Evolutionary conservation across 2,797 vertebrate genomes (phyloP).

Genomic region (Enteromius thamalakanensis): DNA sequence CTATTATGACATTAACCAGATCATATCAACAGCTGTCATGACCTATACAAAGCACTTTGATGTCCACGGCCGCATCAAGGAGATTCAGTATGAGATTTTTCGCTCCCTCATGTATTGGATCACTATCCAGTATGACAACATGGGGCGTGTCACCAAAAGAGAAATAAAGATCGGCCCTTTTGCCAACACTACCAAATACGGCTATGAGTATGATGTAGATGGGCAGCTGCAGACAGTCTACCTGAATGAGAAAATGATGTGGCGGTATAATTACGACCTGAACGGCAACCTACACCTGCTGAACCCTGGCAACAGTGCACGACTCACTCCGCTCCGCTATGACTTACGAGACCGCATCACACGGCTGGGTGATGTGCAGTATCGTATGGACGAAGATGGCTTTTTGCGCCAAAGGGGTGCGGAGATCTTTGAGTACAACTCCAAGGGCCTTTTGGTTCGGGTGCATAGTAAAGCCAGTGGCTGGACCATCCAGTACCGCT

Average conservation of each 20-base stretch:
- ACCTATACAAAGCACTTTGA: slow-evolving; percentile 99
- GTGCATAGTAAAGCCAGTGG: slow-evolving; percentile 97
- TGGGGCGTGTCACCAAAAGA: slow-evolving; percentile 95
- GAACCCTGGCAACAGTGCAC: slow-evolving; percentile 93
- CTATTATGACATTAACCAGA: slow-evolving; percentile 98
- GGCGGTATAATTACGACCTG: slow-evolving; percentile 96
- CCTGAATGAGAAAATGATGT: slow-evolving; percentile 98
- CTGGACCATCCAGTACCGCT: slow-evolving; percentile 97
- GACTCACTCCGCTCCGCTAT: slow-evolving; percentile 91
- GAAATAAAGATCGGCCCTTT: slow-evolving; percentile 98
- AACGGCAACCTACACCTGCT: slow-evolving; percentile 96
- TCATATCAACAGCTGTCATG: slow-evolving; percentile 98
- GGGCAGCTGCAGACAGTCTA: slow-evolving; percentile 96
- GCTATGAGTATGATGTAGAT: slow-evolving; percentile 95
- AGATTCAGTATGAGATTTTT: slow-evolving; percentile 98
- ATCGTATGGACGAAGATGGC: slow-evolving; percentile 93
- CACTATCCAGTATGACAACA: slow-evolving; percentile 97
- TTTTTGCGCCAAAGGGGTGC: slow-evolving; percentile 94
- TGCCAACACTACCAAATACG: slow-evolving; percentile 97
- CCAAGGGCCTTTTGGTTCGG: slow-evolving; percentile 92
- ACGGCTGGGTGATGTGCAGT: slow-evolving; percentile 93
- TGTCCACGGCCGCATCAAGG: slow-evolving; percentile 94
- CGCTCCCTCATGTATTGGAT: slow-evolving; percentile 99
- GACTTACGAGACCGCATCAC: slow-evolving; percentile 96
- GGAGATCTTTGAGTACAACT: slow-evolving; percentile 98